These are phyloP conservation scores for Styela plicata DNA, from an alignment of 23 tunicate species.

Conservation along the genomic window DNA sequence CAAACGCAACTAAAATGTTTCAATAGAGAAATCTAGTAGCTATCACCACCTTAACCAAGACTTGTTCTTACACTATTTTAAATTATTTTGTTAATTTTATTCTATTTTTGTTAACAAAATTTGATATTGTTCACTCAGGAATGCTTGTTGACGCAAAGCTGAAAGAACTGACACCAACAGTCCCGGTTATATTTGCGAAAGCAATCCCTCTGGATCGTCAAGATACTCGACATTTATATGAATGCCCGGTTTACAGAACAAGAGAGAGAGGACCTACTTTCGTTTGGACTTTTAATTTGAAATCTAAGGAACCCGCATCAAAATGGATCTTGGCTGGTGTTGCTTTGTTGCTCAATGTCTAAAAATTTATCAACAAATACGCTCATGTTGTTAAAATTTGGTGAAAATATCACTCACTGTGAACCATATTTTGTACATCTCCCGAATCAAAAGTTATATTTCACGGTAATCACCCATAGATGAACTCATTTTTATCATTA, in stretches of 20 bases:
- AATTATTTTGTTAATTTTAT: too few relatives aligned
- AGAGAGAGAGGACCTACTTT: conserved; percentile 88
- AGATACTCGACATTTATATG: conserved; percentile 86
- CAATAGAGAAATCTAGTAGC: too few relatives aligned
- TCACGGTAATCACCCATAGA: too few relatives aligned
- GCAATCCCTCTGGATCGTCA: conserved; percentile 88
- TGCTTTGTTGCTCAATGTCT: conserved; percentile 26
- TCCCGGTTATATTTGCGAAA: conserved; percentile 87
- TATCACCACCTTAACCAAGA: too few relatives aligned
- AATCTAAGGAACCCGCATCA: conserved; percentile 66
- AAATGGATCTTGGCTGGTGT: conserved; percentile 87
- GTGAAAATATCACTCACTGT: too few relatives aligned
- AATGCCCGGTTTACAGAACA: conserved; percentile 90
- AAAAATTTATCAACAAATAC: conserved; percentile 9
- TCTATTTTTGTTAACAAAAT: too few relatives aligned
- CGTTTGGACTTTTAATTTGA: conserved; percentile 93
- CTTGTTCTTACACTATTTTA: too few relatives aligned
- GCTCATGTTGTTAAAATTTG: too few relatives aligned
- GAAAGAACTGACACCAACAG: conserved; percentile 91
- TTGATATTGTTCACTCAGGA: conserved; percentile 30
- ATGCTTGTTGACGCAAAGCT: conserved; percentile 75
- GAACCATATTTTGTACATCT: too few relatives aligned
- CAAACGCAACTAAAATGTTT: too few relatives aligned
- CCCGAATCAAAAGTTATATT: too few relatives aligned
- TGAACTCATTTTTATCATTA: too few relatives aligned